Evolutionary conservation across 2,797 vertebrate genomes (phyloP).

Genomic region (Hydrolagus colliei): DNA sequence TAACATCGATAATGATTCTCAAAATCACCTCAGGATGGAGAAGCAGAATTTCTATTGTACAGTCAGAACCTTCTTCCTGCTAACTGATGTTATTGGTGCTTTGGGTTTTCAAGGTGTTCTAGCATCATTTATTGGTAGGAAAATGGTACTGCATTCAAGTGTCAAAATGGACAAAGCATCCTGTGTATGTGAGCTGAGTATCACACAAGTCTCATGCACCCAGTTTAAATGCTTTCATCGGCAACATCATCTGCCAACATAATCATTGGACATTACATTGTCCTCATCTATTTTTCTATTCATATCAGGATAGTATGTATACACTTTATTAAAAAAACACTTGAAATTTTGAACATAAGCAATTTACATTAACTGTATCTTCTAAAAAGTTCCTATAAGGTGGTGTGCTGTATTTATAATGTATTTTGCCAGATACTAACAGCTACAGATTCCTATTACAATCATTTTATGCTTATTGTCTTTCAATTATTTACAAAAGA

Average conservation of each 20-base stretch:
- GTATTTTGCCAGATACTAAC: too few species aligned
- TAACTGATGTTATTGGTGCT: constrained; percentile 2
- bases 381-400: too few species aligned
- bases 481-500: neutral
- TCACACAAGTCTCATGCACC: neutral
- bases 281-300: too few species aligned
- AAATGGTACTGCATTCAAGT: neutral
- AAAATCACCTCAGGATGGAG: neutral
- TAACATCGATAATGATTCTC: constrained; percentile 3
- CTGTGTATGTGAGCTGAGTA: neutral
- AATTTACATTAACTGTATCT: too few species aligned
- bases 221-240: neutral
- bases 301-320: too few species aligned
- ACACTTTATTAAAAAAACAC: too few species aligned
- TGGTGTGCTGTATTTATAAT: too few species aligned
- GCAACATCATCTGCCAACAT: too few species aligned
- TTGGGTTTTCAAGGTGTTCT: neutral
- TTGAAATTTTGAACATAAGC: too few species aligned
- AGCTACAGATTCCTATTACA: too few species aligned
- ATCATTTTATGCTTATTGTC: neutral
- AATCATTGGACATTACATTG: too few species aligned
- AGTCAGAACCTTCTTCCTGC: neutral
- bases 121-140: constrained; percentile 26
- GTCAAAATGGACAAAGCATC: neutral
- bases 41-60: neutral